Conservation (phyloP, 2,113 vertebrate species). For the Anolis sagrei region DNA sequence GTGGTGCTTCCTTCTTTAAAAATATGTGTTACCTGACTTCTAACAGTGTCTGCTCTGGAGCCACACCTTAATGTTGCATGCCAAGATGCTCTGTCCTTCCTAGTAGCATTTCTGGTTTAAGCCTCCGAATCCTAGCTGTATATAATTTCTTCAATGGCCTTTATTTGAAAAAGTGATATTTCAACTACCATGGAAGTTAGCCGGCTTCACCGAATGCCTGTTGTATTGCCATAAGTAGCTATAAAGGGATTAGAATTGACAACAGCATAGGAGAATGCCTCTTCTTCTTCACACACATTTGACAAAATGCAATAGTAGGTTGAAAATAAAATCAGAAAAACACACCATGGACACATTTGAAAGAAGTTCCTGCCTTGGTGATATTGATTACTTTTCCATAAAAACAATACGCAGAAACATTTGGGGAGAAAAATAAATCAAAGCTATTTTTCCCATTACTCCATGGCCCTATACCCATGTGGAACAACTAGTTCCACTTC, state of each 20-base stretch:
- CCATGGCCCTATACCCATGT: background rate
- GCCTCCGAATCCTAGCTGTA: background rate
- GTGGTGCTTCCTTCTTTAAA: background rate
- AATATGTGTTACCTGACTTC: background rate
- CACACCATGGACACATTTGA: background rate
- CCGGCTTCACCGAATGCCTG: background rate
- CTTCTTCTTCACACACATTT: background rate
- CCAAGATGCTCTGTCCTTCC: background rate
- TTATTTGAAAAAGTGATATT: background rate
- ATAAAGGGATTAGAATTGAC: background rate
- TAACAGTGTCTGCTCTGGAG: background rate
- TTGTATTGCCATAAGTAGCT: background rate
- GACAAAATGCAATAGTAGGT: background rate
- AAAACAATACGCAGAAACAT: background rate
- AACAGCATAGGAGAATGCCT: background rate
- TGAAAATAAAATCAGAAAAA: background rate
- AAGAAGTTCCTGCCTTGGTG: background rate
- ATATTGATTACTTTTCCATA: background rate
- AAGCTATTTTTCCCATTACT: background rate
- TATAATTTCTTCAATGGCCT: background rate
- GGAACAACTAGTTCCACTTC: conserved; percentile 10
- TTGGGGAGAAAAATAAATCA: conserved; percentile 13
- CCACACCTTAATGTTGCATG: background rate
- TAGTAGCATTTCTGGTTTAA: background rate
- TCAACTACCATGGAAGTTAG: background rate